Conservation (phyloP, 2,797 vertebrate genomes). For the Alectoris magna region DNA sequence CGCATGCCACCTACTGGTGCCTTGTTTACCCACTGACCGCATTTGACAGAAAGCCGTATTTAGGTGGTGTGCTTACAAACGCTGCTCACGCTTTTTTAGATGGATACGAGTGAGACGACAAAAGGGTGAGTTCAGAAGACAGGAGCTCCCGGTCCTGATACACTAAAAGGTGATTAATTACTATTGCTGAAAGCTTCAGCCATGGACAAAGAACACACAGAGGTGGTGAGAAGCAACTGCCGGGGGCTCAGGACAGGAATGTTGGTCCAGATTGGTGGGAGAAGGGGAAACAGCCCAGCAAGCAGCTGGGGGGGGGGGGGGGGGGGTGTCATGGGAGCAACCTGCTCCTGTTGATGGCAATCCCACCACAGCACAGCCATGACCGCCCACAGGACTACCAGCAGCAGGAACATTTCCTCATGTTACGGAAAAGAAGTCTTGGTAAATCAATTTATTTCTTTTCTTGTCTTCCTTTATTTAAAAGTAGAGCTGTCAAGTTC, state of each 20-base stretch:
- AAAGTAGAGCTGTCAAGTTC: constrained; percentile 65
- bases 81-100: background rate
- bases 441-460: background rate
- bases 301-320: background rate
- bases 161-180: background rate
- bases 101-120: background rate
- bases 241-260: background rate
- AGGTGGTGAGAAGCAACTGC: fast-evolving
- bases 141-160: background rate
- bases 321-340: background rate
- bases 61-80: fast-evolving
- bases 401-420: fast-evolving
- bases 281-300: background rate
- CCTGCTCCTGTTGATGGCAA: background rate
- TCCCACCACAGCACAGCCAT: background rate
- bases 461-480: constrained; percentile 52
- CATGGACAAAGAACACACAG: background rate
- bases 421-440: no score
- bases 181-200: background rate
- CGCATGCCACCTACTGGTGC: constrained; percentile 67
- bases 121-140: fast-evolving
- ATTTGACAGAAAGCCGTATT: background rate
- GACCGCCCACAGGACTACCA: background rate
- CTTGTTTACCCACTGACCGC: background rate
- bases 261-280: fast-evolving